Conservation (phyloP, 2,797 vertebrate genomes). For the Naso thynnoides region DNA sequence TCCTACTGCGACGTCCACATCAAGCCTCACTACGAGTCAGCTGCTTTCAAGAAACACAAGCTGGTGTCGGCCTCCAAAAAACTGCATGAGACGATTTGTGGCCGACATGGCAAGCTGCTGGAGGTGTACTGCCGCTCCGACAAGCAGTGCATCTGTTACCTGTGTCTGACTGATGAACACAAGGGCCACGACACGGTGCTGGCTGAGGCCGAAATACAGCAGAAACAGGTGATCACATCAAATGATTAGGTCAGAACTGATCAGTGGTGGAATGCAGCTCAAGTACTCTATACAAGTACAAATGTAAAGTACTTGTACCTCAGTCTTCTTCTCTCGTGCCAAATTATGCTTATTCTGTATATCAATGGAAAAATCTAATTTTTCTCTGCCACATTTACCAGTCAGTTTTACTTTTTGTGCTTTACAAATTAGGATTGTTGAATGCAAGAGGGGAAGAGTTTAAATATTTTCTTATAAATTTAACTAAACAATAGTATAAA, state of each 20-base stretch:
- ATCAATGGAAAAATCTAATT: background rate
- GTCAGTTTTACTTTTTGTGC: too few relatives aligned
- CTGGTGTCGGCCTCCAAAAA: conserved; percentile 85
- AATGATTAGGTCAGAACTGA: background rate
- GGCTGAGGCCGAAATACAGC: conserved; percentile 80
- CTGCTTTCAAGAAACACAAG: conserved; percentile 90
- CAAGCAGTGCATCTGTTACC: conserved; percentile 88
- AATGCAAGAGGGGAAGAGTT: too few relatives aligned
- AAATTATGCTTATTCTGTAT: background rate
- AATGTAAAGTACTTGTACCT: background rate
- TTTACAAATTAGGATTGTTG: too few relatives aligned
- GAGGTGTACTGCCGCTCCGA: conserved; percentile 92
- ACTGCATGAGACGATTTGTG: conserved; percentile 88
- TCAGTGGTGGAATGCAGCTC: background rate
- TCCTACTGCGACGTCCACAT: conserved; percentile 93
- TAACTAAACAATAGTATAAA: too few relatives aligned
- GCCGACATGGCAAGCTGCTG: conserved; percentile 88
- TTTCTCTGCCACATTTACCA: background rate
- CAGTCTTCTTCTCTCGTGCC: background rate
- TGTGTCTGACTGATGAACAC: conserved; percentile 90
- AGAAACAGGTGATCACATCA: conserved; percentile 84
- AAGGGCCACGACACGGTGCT: conserved; percentile 85
- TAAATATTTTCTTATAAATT: too few relatives aligned
- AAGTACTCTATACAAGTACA: background rate
- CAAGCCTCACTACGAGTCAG: conserved; percentile 89